A percentile compares a stretch with the other conserved stretches of the same genome.
Evolutionary conservation across 2,797 vertebrate genomes (phyloP).

Genomic region (Lithobates pipiens): DNA sequence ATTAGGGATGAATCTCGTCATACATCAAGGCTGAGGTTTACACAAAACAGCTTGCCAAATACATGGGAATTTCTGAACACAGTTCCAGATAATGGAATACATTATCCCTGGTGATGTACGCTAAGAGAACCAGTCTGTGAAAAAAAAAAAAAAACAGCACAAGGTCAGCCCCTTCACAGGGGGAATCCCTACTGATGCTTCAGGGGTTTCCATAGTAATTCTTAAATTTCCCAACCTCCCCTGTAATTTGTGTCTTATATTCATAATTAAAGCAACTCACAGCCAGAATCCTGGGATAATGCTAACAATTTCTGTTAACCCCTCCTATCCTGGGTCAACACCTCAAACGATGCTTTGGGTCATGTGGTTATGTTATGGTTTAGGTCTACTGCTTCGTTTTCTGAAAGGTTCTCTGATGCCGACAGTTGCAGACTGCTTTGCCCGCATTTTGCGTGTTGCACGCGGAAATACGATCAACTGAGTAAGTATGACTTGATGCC

Average conservation of each 20-base stretch:
- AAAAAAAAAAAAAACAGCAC: slow-evolving; percentile 68
- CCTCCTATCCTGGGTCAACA: slow-evolving; percentile 3
- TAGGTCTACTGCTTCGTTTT: too few species aligned
- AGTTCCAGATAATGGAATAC: slow-evolving; percentile 51
- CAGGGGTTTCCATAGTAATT: slow-evolving; percentile 67
- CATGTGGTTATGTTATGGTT: too few species aligned
- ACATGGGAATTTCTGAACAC: slow-evolving; percentile 23
- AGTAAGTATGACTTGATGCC: too few species aligned
- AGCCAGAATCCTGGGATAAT: slow-evolving; percentile 46
- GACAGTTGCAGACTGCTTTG: too few species aligned
- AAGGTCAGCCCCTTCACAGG: slow-evolving; percentile 77
- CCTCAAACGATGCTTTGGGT: neutral
- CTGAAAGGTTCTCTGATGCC: too few species aligned
- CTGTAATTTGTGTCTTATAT: slow-evolving; percentile 49
- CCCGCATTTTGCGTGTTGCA: too few species aligned
- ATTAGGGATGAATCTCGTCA: slow-evolving; percentile 3
- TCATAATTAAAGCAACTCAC: slow-evolving; percentile 37
- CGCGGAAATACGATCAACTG: too few species aligned
- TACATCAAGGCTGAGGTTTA: slow-evolving; percentile 17
- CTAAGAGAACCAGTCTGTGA: slow-evolving; percentile 73
- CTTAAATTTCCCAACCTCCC: slow-evolving; percentile 42
- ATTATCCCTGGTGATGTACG: slow-evolving; percentile 70
- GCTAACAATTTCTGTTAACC: slow-evolving; percentile 33
- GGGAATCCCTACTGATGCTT: slow-evolving; percentile 64
- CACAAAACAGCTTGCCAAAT: slow-evolving; percentile 34